These are phyloP conservation scores for Centropyge bicolor DNA, from an alignment of 2,797 vertebrate genomes.

Conservation along the genomic window DNA sequence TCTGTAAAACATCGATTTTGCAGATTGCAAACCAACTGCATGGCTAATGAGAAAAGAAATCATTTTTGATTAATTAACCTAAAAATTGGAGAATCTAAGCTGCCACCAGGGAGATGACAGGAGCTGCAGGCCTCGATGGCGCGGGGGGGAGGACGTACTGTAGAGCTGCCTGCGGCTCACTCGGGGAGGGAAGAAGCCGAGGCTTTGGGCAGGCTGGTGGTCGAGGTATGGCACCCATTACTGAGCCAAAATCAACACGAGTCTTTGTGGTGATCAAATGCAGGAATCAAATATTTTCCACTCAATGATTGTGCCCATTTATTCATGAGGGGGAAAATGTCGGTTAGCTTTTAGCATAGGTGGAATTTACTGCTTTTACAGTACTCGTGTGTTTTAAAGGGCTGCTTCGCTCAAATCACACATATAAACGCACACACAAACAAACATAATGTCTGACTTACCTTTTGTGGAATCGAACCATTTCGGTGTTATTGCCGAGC, in stretches of 20 bases:
- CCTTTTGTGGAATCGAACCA: neutral
- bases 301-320: slow-evolving; percentile 55
- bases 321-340: slow-evolving; percentile 55
- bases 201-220: slow-evolving; percentile 51
- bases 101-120: slow-evolving; percentile 81
- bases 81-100: slow-evolving; percentile 85
- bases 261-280: slow-evolving; percentile 63
- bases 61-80: slow-evolving; percentile 91
- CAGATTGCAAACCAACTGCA: slow-evolving; percentile 86
- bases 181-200: slow-evolving; percentile 32
- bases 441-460: slow-evolving; percentile 1
- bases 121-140: slow-evolving; percentile 71
- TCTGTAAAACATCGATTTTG: slow-evolving; percentile 89
- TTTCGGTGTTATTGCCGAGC: slow-evolving; percentile 1
- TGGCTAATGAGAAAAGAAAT: slow-evolving; percentile 90
- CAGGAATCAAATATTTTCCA: slow-evolving; percentile 70
- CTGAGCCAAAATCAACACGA: slow-evolving; percentile 61
- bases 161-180: slow-evolving; percentile 51
- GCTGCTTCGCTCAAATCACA: slow-evolving; percentile 34
- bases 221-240: slow-evolving; percentile 69
- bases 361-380: slow-evolving; percentile 62
- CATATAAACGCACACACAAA: neutral
- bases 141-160: slow-evolving; percentile 55
- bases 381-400: slow-evolving; percentile 40
- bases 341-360: slow-evolving; percentile 43